Base-by-base conservation (phyloP, 2,113 vertebrate species). In the Scopus umbretta region DNA sequence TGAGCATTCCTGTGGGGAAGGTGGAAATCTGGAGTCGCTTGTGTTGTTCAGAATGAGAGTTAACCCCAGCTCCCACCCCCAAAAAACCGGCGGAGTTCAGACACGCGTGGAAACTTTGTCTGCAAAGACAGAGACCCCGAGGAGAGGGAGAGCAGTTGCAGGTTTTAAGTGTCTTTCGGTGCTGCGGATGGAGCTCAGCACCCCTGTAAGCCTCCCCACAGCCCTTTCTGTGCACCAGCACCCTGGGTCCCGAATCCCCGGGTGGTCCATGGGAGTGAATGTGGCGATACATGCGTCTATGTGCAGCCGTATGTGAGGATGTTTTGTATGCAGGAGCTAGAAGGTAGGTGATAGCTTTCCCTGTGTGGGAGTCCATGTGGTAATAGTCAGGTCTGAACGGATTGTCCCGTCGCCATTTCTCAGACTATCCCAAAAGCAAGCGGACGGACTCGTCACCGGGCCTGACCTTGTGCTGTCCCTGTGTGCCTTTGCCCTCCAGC, bases 401-500 rank as follows among this genome's bases (percentile, higher is more conserved):
- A 7, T 23, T 22, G 11, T 50, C 32, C 49, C 5, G 2, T 3
- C 52, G 40, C 49, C 12, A 0, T 59, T 49, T 43, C n/a, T 45
- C 43, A 5, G 30, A 0, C 16, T 13, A 18, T 40, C 42, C 71
- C 71, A 29, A 9, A 23, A 32, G 11, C 32, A 23, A 42, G 34
- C 1, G 6, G 13, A 0, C 4, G 75, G 38, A 6, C 38, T 40
- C 10, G 17, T 58, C 8, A 3, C 32, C 26, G 2, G 58, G 1
- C 38, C 40, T 96, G 74, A 92, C 83, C 52, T 17, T 3, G 13
- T 5, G 27, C 61, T 96, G 61, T 62, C 45, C 91, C 30, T 66
- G 2, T 81, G 76, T 94, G 27, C 49, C 76, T 52, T 45, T 16
- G 34, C 56, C 63, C n/a, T 76, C 53, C 92, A 99, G 99, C 96